phyloP scores from a whole-genome alignment of 1,140 invertebrate genomes.

The Octopus sinensis region DNA sequence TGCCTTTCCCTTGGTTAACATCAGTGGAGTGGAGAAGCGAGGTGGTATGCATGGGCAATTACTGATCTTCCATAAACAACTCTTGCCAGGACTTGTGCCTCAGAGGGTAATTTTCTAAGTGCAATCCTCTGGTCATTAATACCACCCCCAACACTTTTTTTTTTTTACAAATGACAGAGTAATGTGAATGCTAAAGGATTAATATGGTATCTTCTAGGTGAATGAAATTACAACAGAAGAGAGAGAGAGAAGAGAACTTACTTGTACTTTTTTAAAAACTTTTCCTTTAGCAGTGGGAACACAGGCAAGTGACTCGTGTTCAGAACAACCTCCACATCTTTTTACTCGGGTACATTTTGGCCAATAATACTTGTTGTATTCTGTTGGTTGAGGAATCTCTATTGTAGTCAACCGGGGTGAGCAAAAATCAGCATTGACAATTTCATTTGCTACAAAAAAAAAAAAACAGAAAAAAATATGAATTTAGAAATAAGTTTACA shows the following conservation, averaged over 20 bases:
- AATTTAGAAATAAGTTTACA: neutral
- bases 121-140: no score
- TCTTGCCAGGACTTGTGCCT: no score
- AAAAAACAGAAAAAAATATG: conserved; percentile 13
- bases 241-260: neutral
- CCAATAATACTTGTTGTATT: conserved; percentile 29
- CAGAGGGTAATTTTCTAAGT: no score
- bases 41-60: no score
- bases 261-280: neutral
- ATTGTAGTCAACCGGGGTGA: conserved; percentile 33
- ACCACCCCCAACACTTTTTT: no score
- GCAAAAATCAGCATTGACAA: conserved; percentile 37
- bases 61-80: no score
- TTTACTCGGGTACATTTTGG: conserved; percentile 35
- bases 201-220: no score
- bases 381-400: conserved; percentile 19
- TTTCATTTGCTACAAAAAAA: conserved; percentile 13
- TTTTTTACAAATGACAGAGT: no score
- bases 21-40: no score
- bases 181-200: no score
- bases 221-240: no score
- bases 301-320: conserved; percentile 29
- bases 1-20: no score
- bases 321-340: conserved; percentile 37
- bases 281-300: conserved; percentile 26